Percentiles rank a stretch among this genome's conserved stretches.
phyloP scores from a whole-genome alignment of 2,797 vertebrate species.

The Rhodeus uyekii region DNA sequence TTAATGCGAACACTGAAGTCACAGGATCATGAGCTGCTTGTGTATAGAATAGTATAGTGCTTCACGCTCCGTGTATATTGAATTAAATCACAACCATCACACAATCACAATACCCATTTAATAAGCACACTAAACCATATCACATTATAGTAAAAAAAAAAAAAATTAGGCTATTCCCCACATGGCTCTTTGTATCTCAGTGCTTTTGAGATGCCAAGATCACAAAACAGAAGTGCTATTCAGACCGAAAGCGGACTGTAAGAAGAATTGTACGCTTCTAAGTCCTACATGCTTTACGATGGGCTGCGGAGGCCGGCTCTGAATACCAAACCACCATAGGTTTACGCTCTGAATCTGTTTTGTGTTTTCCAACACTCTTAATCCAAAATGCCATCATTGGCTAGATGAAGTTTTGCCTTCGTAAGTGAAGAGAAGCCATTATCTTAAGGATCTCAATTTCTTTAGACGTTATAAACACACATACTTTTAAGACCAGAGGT shows the following conservation, averaged over 20 bases:
- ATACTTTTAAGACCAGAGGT: neutral
- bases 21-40: neutral
- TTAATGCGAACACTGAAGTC: neutral
- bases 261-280: slow-evolving; percentile 48
- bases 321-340: slow-evolving; percentile 47
- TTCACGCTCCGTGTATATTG: neutral
- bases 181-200: slow-evolving; percentile 42
- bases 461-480: neutral
- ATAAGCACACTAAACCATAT: neutral
- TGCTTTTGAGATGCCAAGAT: slow-evolving; percentile 38
- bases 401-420: neutral
- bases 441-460: neutral
- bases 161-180: slow-evolving; percentile 30
- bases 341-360: slow-evolving; percentile 16
- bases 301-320: slow-evolving; percentile 15
- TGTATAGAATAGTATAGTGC: neutral
- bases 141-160: too few relatives aligned
- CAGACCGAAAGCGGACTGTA: slow-evolving; percentile 42
- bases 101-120: too few relatives aligned
- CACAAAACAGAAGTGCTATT: slow-evolving; percentile 58
- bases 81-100: too few relatives aligned
- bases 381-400: neutral
- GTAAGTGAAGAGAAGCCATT: neutral
- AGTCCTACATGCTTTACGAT: slow-evolving; percentile 55
- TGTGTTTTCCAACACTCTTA: slow-evolving; percentile 8